These are phyloP conservation scores for Leptarthrus brevirostris DNA, from an alignment of 2,888 invertebrate species.

Conservation along the genomic window DNA sequence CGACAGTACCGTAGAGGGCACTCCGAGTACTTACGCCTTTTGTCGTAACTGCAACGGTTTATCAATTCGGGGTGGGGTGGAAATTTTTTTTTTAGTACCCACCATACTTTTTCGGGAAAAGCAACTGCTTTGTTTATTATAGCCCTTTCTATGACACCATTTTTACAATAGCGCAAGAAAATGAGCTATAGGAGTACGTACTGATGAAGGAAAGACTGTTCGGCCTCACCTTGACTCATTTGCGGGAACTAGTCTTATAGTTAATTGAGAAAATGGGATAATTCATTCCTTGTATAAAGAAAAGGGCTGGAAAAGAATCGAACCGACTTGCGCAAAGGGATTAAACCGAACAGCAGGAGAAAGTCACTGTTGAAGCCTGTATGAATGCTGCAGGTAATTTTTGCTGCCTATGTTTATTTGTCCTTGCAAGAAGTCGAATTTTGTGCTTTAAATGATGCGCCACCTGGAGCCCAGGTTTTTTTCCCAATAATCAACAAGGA, in stretches of 20 bases:
- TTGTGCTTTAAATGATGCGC: not conserved
- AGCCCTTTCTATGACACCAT: no score
- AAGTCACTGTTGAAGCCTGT: not conserved
- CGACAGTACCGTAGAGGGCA: no score
- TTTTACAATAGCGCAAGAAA: not conserved
- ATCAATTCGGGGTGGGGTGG: no score
- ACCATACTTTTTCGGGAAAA: no score
- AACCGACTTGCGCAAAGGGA: not conserved
- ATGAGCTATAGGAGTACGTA: not conserved
- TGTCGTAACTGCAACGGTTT: no score
- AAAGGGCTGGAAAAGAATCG: not conserved
- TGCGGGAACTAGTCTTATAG: not conserved
- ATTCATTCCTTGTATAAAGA: not conserved
- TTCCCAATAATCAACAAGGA: no score
- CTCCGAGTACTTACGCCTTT: no score
- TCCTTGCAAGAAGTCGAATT: not conserved
- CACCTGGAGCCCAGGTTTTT: not conserved
- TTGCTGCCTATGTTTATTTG: not conserved
- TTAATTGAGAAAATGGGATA: not conserved
- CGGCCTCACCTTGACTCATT: not conserved
- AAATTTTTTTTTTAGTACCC: no score
- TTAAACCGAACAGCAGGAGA: not conserved
- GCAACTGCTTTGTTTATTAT: no score
- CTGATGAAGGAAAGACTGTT: not conserved
- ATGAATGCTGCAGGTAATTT: not conserved